Conservation (phyloP, 1,140 invertebrate species). For the Macrobrachium nipponense region DNA sequence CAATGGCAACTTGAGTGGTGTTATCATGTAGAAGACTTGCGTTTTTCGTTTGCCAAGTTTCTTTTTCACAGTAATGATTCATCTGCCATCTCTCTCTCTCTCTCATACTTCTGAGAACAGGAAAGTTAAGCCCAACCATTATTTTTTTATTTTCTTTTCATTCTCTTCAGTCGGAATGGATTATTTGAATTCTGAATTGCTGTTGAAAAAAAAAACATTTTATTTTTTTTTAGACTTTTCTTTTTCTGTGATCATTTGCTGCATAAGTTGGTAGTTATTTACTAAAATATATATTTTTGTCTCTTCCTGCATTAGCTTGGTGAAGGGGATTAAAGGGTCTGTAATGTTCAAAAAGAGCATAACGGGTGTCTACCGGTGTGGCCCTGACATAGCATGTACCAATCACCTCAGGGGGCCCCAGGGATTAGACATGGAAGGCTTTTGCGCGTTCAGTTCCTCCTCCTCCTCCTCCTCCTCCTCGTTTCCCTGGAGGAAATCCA, state of each 20-base stretch:
- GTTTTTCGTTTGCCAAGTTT: not conserved
- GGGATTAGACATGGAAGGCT: not conserved
- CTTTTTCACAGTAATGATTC: too few relatives aligned
- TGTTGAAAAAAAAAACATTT: too few relatives aligned
- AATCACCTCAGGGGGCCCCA: not conserved
- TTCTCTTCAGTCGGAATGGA: too few relatives aligned
- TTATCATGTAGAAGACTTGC: not conserved
- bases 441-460: too few relatives aligned
- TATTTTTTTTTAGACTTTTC: not conserved
- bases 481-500: too few relatives aligned
- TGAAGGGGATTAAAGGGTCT: constrained; percentile 61
- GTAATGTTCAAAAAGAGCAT: constrained; percentile 21
- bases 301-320: constrained; percentile 58
- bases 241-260: constrained; percentile 27
- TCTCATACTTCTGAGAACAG: not conserved
- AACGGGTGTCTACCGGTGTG: constrained; percentile 43
- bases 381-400: constrained; percentile 50
- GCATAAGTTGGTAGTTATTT: constrained; percentile 1
- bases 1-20: too few relatives aligned
- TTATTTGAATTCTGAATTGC: too few relatives aligned
- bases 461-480: too few relatives aligned
- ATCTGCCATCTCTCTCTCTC: not conserved
- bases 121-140: too few relatives aligned
- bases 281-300: constrained; percentile 33
- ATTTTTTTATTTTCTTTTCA: too few relatives aligned